phyloP scores from a whole-genome alignment of 2,888 invertebrate genomes.

The Cistogaster globosa region DNA sequence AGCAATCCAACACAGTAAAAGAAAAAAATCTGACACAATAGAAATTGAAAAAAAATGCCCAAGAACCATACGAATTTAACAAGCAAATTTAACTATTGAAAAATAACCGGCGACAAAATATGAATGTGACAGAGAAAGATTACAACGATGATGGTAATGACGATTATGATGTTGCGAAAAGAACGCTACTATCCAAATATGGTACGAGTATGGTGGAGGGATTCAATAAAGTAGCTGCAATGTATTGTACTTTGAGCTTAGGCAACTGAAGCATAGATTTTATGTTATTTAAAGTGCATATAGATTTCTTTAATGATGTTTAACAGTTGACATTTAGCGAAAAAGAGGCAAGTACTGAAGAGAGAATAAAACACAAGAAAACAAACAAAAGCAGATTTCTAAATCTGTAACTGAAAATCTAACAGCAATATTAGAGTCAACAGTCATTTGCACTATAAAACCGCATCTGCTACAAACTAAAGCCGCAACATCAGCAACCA shows the following conservation, averaged over 20 bases:
- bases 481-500: slow-evolving; percentile 68
- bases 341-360: slow-evolving; percentile 4
- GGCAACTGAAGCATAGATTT: slow-evolving; percentile 12
- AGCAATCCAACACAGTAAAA: slow-evolving; percentile 26
- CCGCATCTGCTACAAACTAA: slow-evolving; percentile 65
- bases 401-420: slow-evolving; percentile 61
- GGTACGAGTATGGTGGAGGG: not conserved
- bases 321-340: slow-evolving; percentile 62
- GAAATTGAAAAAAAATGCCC: slow-evolving; percentile 22
- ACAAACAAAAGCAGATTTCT: slow-evolving; percentile 35
- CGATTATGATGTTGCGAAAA: slow-evolving; percentile 47
- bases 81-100: slow-evolving; percentile 62
- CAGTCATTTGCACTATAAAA: slow-evolving; percentile 68
- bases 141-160: slow-evolving; percentile 51
- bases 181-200: not conserved
- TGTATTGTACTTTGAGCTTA: slow-evolving; percentile 10
- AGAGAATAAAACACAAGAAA: not conserved
- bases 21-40: slow-evolving; percentile 34
- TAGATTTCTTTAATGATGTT: slow-evolving; percentile 58
- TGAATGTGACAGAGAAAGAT: slow-evolving; percentile 71
- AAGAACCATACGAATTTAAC: slow-evolving; percentile 35
- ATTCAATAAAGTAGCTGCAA: slow-evolving; percentile 36
- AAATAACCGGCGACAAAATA: slow-evolving; percentile 69
- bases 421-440: slow-evolving; percentile 64
- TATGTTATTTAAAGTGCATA: slow-evolving; percentile 20